Evolutionary conservation across 1,140 invertebrate species (phyloP), one percentile per base, ranked within the genome.

Genomic region (Holotrichia oblita): DNA sequence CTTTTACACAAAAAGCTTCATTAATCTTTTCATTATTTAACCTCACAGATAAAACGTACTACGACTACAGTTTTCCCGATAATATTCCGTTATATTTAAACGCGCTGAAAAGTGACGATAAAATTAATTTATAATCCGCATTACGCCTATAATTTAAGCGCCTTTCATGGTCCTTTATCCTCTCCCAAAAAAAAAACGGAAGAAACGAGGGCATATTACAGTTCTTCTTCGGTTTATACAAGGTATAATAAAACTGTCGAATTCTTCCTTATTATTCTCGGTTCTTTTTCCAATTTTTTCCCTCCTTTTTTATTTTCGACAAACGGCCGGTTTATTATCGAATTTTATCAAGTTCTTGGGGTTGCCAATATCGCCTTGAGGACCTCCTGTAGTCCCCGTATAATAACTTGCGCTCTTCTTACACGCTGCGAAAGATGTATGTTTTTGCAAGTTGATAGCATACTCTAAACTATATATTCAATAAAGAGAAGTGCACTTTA

Each of bases 61-160:
- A n/a, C n/a, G n/a, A n/a, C n/a, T n/a, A n/a, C n/a, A n/a, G 44
- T 12, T 12, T n/a, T n/a, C 12, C n/a, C 44, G 44, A 10, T 48
- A n/a, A n/a, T 48, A 48, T 48, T 3, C 12, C 44, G 12, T 8
- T n/a, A 4, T 48, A 48, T 48, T 48, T 48, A 48, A 48, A 48
- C 44, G 44, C 44, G 44, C 44, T 48, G 44, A 48, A 48, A 48
- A 48, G 44, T 48, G 44, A 48, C 44, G 44, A 48, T 48, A 48
- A 48, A 48, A 48, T 48, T 48, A 48, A 48, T 48, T 48, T 48
- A 48, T 48, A 48, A 48, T 48, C 44, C 44, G 12, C 44, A 48
- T 48, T 48, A 48, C 44, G 44, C 3, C 12, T n/a, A n/a, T 48
- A 48, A 48, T 48, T 48, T 48, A 48, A 48, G 44, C 10, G n/a